Base-by-base conservation (phyloP, 2,113 vertebrate species). In the Lepidothrix coronata region DNA sequence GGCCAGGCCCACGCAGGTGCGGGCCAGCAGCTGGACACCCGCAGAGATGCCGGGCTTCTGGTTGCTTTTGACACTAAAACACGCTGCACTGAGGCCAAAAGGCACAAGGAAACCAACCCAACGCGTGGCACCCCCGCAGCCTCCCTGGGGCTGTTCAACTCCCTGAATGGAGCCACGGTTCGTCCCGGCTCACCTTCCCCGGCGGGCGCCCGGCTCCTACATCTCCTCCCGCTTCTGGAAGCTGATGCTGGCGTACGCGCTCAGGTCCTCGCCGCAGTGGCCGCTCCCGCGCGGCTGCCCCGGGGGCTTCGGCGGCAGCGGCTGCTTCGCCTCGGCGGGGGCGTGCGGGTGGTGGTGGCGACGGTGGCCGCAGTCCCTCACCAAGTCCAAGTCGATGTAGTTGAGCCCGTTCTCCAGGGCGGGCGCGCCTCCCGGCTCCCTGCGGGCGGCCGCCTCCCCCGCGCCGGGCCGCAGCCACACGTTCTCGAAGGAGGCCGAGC, bases 301-400 rank as follows among this genome's bases (percentile, higher is more conserved):
- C 52, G 96, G 82, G 65, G 97, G 58, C 63, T 97, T 93, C 8
- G 96, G 95, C 57, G 95, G 85, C 51, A 89, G 85, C 33, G 58
- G 91, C 85, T 93, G 96, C 81, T 91, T 94, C 37, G 73, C 95
- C 91, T 98, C 97, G 58, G 94, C 88, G 54, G 95, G 43, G 6
- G 55, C 77, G 59, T 41, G 94, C 24, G 91, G 85, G 80, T 95
- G 97, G 78, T 95, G 93, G 89, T 57, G 93, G 37, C 93, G 95
- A 71, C 89, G 97, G 67, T 91, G 92, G 65, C 96, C 94, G 85
- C 98, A 97, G 90, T 98, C 98, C 92, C 98, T 98, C 89, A 96
- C 98, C 94, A 99, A 96, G 97, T 99, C 99, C 98, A 99, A 93
- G 95, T 99, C 98, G 44, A 99, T 99, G 96, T 99, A 99, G 96